Evolutionary conservation across 2,113 vertebrate species (phyloP).

Genomic region (Prunella himalayana): DNA sequence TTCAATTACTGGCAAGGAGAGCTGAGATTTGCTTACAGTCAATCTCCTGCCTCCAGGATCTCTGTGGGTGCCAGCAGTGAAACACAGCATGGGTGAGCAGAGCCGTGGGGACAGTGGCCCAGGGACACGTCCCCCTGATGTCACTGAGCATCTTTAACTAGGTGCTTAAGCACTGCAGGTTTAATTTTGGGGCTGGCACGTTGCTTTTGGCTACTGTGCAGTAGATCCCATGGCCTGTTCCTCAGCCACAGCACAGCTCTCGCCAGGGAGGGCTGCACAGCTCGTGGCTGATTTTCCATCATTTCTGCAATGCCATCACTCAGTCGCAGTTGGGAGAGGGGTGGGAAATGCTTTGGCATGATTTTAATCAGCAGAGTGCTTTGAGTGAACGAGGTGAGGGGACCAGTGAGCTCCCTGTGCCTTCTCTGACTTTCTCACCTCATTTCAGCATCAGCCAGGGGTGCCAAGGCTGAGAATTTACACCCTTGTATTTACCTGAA

Average conservation of each 20-base stretch:
- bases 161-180: neutral
- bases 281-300: neutral
- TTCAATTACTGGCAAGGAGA: neutral
- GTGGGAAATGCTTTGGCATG: neutral
- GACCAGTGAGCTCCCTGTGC: accelerated
- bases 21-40: neutral
- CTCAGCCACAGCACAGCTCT: neutral
- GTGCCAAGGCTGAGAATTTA: neutral
- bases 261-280: neutral
- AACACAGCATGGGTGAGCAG: accelerated
- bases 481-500: neutral
- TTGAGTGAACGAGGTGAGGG: neutral
- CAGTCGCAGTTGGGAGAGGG: accelerated
- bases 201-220: neutral
- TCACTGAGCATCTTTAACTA: neutral
- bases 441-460: neutral
- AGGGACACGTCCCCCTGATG: neutral
- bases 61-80: neutral
- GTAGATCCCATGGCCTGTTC: neutral
- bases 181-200: neutral
- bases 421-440: neutral
- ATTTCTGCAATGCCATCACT: neutral
- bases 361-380: neutral
- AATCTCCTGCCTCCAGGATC: neutral
- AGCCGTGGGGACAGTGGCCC: neutral